These are phyloP conservation scores for Rhabdomys dilectus DNA, from an alignment of 2,113 vertebrate species.

Conservation along the genomic window DNA sequence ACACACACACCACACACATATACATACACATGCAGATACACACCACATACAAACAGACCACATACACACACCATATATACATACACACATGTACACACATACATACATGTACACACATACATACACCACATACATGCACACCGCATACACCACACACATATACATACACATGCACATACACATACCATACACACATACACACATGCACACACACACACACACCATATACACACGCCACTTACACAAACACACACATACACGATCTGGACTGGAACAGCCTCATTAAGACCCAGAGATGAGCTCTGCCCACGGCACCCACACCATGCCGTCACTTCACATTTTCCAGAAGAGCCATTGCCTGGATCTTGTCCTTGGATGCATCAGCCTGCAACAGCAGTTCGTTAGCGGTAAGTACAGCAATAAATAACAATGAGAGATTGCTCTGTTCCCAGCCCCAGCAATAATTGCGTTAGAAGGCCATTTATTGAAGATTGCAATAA, in stretches of 20 bases:
- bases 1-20: too few species aligned
- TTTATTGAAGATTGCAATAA: conserved; percentile 61
- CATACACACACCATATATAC: too few species aligned
- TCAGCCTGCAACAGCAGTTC: conserved; percentile 62
- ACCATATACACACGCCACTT: neutral
- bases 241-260: neutral
- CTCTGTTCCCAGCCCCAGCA: conserved; percentile 62
- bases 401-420: conserved; percentile 64
- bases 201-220: neutral
- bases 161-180: neutral
- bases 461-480: conserved; percentile 72
- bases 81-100: too few species aligned
- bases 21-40: too few species aligned
- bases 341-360: conserved; percentile 30
- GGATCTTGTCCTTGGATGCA: neutral
- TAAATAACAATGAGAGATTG: conserved; percentile 76
- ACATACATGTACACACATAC: rapidly evolving
- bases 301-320: too few species aligned
- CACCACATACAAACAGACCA: neutral
- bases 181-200: neutral
- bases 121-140: neutral
- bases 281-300: too few species aligned
- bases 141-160: neutral
- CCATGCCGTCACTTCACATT: neutral
- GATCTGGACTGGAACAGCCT: too few species aligned